Evolutionary conservation across 2,888 invertebrate species (phyloP).

Genomic region (Unio pictorum): DNA sequence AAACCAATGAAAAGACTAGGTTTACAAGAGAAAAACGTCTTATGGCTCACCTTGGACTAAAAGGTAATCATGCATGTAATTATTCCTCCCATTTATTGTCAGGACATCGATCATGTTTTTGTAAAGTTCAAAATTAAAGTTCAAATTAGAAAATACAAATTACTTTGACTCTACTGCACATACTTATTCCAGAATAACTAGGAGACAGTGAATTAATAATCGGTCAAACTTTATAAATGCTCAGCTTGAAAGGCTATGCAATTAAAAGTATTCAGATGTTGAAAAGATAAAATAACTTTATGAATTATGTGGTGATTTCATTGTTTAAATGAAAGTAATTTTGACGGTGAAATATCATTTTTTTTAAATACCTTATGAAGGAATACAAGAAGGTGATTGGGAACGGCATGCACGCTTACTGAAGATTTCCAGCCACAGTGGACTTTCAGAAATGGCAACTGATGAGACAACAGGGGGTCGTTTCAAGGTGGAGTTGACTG

Average conservation of each 20-base stretch:
- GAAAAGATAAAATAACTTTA: no score
- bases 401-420: slow-evolving; percentile 27
- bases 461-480: slow-evolving; percentile 34
- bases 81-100: background rate
- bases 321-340: no score
- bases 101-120: no score
- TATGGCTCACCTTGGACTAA: slow-evolving; percentile 56
- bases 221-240: no score
- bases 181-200: no score
- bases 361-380: slow-evolving; percentile 18
- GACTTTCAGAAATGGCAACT: slow-evolving; percentile 23
- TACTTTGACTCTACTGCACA: no score
- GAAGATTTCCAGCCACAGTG: slow-evolving; percentile 27
- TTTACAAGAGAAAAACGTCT: slow-evolving; percentile 48
- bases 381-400: slow-evolving; percentile 50
- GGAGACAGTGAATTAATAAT: no score
- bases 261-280: no score
- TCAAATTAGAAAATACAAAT: no score
- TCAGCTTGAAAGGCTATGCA: no score
- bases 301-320: no score
- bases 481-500: slow-evolving; percentile 33
- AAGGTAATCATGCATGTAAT: slow-evolving; percentile 33
- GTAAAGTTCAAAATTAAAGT: no score
- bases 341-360: background rate
- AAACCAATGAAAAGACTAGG: slow-evolving; percentile 37